A percentile compares a stretch with the other conserved stretches of the same genome.
These are phyloP conservation scores for Sebastes elongatus DNA, from an alignment of 2,797 vertebrate genomes.

Conservation along the genomic window DNA sequence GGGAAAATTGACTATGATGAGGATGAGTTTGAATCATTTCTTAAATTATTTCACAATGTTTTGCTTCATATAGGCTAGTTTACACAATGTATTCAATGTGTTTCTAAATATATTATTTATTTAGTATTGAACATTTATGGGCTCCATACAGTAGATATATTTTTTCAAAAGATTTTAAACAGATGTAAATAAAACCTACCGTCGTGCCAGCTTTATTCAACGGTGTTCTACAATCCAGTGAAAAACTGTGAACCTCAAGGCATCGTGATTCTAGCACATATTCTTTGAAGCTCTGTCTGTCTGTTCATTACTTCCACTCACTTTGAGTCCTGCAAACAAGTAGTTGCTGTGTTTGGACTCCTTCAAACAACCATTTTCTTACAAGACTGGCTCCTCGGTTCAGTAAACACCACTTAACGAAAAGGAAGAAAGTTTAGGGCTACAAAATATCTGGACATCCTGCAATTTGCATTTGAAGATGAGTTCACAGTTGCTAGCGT, in stretches of 20 bases:
- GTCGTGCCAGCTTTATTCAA: neutral
- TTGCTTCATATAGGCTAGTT: neutral
- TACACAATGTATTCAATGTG: neutral
- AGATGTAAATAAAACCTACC: neutral
- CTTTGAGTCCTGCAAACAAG: neutral
- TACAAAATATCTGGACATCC: slow-evolving; percentile 24
- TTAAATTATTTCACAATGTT: neutral
- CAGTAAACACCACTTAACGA: neutral
- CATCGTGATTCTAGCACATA: neutral
- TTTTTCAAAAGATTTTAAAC: neutral
- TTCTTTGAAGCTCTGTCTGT: neutral
- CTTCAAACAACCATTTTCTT: neutral
- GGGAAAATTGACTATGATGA: neutral
- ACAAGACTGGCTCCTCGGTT: neutral
- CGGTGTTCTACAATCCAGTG: neutral
- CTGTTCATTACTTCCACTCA: neutral
- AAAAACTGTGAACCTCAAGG: neutral
- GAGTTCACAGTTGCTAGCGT: slow-evolving; percentile 4
- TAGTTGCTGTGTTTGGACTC: neutral
- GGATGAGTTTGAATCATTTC: neutral
- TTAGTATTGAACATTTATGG: neutral
- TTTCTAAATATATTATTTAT: neutral
- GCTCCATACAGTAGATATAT: neutral
- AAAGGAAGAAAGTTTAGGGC: neutral
- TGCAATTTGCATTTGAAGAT: slow-evolving; percentile 40